Conservation (phyloP, 2,113 vertebrate species). For the Panthera tigris region DNA sequence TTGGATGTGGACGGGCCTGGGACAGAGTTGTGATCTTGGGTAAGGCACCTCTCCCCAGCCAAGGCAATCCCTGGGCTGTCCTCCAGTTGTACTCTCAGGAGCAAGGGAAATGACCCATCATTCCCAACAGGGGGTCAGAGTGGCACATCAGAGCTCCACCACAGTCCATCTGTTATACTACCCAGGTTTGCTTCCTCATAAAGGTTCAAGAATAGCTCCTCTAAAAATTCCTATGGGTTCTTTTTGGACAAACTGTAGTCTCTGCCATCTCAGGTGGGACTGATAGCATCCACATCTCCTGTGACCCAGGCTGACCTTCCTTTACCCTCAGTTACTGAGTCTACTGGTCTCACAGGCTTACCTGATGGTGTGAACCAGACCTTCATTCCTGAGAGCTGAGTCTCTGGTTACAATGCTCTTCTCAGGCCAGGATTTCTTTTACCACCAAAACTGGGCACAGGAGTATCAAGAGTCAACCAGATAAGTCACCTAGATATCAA, state of each 20-base stretch:
- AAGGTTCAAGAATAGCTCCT: neutral
- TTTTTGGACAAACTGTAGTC: neutral
- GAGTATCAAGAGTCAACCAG: neutral
- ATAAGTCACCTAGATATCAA: neutral
- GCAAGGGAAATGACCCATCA: neutral
- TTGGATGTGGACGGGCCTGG: neutral
- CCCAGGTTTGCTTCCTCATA: neutral
- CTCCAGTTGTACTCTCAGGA: neutral
- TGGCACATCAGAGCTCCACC: neutral
- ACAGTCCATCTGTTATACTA: neutral
- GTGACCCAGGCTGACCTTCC: neutral
- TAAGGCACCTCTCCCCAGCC: neutral
- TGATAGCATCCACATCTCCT: neutral
- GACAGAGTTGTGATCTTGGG: neutral
- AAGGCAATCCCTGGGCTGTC: neutral
- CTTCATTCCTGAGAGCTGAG: neutral
- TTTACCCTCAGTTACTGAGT: neutral
- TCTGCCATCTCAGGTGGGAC: neutral
- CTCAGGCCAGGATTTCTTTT: neutral
- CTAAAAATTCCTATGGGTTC: neutral
- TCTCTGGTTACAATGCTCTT: neutral
- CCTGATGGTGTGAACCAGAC: neutral
- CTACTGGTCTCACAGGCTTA: neutral
- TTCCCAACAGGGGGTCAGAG: no score
- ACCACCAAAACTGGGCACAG: neutral